Evolutionary conservation across 2,113 vertebrate species (phyloP).

Genomic region (Hydrochoerus hydrochaeris): DNA sequence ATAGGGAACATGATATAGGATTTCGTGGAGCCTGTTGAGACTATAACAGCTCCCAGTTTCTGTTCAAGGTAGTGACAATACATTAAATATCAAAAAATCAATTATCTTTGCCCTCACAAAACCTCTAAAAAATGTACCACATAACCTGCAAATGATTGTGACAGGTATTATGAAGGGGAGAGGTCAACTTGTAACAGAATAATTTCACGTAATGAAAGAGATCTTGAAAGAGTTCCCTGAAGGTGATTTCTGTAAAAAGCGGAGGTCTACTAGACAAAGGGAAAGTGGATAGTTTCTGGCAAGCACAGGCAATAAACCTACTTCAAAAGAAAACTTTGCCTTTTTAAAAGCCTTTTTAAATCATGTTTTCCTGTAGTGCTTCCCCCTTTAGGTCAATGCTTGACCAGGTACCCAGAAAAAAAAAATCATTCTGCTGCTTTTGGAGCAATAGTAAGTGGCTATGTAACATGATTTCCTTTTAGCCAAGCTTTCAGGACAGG

Average conservation of each 20-base stretch:
- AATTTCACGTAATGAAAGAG: background rate
- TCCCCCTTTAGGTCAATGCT: background rate
- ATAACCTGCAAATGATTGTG: background rate
- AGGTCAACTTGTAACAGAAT: background rate
- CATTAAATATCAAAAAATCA: background rate
- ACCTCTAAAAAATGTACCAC: background rate
- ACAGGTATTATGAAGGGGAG: background rate
- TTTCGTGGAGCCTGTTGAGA: background rate
- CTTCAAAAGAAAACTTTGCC: background rate
- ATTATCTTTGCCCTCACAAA: background rate
- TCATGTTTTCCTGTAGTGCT: background rate
- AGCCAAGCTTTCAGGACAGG: background rate
- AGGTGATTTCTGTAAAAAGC: background rate
- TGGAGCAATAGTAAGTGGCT: background rate
- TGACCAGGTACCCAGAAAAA: background rate
- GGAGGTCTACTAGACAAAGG: background rate
- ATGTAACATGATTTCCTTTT: background rate
- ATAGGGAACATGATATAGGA: background rate
- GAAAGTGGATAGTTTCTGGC: background rate
- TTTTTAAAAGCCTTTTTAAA: conserved; percentile 12
- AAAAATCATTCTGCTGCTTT: background rate
- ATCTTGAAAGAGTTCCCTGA: background rate
- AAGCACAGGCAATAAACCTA: background rate
- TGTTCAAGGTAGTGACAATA: background rate
- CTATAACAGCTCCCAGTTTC: background rate